Base-by-base conservation (phyloP, 1,140 invertebrate genomes). In the Drosophila funebris region DNA sequence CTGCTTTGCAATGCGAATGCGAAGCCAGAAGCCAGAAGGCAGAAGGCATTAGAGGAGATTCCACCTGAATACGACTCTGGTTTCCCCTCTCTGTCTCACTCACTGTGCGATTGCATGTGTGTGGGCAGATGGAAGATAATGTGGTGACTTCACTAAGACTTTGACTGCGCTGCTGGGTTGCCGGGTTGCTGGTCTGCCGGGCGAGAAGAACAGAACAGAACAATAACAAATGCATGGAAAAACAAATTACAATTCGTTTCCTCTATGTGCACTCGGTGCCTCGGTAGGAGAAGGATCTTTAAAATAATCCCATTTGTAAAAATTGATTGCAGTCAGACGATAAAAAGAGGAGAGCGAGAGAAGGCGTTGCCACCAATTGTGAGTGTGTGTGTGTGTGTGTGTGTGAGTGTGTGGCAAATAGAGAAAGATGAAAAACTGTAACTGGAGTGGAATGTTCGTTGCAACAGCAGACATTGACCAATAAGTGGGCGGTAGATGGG, bases 231-330 rank as follows among this genome's bases (percentile, higher is more conserved):
- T 89, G 84, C 83, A 88, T 78, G 83, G 76, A 63, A 88, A 89
- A 88, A 88, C 83, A 88, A 88, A 88, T 88, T 88, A 88, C 83
- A 83, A 83, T 88, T 88, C 83, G 83, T 89, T 52, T 43, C 52
- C 36, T 41, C 24, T 11, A 20, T 56, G 31, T 22, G 22, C 37
- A 27, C 52, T n/a, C n/a, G 37, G 46, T 37, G 54, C n/a, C 20
- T 27, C 24, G 16, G 36, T 20, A 43, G 39, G 7, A 69, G 53
- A 39, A 18, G 44, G 18, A 69, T 11, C 67, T 72, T 63, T 39
- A 88, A 88, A 88, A 88, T 88, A 88, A 88, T 88, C 83, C 83
- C 83, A 88, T 88, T 88, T 88, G 83, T 89, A 88, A 88, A 88
- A 88, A 88, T 88, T 88, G 83, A 88, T 88, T 88, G 83, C 83